Conservation (phyloP, 1,140 invertebrate genomes). For the Bombyx mandarina region DNA sequence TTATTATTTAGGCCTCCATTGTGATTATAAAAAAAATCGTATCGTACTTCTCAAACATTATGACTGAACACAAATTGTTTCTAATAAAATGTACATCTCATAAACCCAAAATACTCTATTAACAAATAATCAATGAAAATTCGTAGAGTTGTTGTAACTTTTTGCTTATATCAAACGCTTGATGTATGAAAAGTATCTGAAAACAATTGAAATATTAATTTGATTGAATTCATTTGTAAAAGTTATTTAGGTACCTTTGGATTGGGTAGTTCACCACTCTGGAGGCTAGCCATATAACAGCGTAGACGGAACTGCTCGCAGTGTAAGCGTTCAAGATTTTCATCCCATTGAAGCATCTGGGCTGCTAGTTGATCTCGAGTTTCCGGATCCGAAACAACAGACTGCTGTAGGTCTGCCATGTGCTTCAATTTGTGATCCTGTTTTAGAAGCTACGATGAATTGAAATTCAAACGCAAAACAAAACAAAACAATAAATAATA, state of each 20-base stretch:
- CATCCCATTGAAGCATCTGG: constrained; percentile 96
- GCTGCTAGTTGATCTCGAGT: constrained; percentile 91
- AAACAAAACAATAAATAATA: too few relatives aligned
- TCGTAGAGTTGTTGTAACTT: too few relatives aligned
- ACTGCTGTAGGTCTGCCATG: constrained; percentile 97
- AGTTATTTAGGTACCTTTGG: constrained; percentile 83
- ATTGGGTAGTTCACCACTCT: constrained; percentile 96
- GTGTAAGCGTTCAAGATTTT: constrained; percentile 95
- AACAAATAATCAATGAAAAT: too few relatives aligned
- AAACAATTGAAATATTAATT: too few relatives aligned
- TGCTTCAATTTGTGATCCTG: constrained; percentile 97
- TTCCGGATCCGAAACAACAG: constrained; percentile 92
- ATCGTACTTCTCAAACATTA: too few relatives aligned
- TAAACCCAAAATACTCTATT: too few relatives aligned
- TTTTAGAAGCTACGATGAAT: background rate
- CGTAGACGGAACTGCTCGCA: constrained; percentile 96
- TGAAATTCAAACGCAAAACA: too few relatives aligned
- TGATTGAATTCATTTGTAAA: too few relatives aligned
- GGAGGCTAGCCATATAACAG: constrained; percentile 97
- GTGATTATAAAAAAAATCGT: background rate
- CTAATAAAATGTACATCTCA: too few relatives aligned
- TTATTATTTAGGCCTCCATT: constrained; percentile 8
- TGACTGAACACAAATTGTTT: too few relatives aligned
- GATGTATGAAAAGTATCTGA: too few relatives aligned
- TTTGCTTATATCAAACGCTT: too few relatives aligned